A percentile compares a stretch with the other conserved stretches of the same genome.
Conservation (phyloP, 2,797 vertebrate species). For the Psittacula derbiana region DNA sequence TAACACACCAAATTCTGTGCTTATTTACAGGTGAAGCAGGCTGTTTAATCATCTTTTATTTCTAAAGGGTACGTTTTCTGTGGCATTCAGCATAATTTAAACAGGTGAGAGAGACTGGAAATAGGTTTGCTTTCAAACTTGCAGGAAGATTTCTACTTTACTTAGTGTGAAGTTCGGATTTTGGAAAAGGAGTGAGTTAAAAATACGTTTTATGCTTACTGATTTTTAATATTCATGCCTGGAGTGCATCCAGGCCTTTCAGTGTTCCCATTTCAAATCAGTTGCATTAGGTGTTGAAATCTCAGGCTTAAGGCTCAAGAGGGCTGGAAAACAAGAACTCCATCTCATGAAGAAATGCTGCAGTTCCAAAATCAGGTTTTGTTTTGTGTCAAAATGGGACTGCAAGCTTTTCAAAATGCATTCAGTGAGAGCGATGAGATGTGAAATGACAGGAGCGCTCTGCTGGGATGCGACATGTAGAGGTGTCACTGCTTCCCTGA, state of each 20-base stretch:
- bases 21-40: conserved; percentile 5
- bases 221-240: neutral
- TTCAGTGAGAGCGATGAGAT: neutral
- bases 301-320: neutral
- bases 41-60: conserved; percentile 21
- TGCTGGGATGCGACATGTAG: accelerated
- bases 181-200: neutral
- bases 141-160: neutral
- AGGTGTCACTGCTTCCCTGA: neutral
- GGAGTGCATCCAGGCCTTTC: neutral
- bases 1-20: neutral
- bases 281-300: neutral
- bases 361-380: neutral
- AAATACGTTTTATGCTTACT: neutral
- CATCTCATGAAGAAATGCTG: neutral
- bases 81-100: neutral
- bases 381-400: neutral
- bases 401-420: neutral
- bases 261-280: neutral
- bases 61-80: neutral
- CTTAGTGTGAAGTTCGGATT: neutral
- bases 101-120: neutral
- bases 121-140: neutral
- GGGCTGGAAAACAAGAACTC: neutral
- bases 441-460: accelerated